A percentile compares a stretch with the other conserved stretches of the same genome.
phyloP scores from a whole-genome alignment of 1,140 invertebrate species.

The Oncopeltus fasciatus region DNA sequence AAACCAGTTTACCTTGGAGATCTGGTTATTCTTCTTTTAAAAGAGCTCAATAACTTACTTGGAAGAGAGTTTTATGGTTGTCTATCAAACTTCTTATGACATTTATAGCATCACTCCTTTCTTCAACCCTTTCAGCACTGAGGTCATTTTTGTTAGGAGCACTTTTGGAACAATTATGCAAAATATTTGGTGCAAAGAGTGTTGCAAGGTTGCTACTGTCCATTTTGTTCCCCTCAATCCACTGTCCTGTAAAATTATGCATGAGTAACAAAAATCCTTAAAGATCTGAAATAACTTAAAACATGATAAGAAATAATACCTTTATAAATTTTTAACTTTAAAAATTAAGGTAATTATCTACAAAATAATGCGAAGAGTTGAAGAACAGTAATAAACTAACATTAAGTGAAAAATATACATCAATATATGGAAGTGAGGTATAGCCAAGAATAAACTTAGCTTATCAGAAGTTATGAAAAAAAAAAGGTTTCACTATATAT shows the following conservation, averaged over 20 bases:
- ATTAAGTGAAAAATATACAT: too few relatives aligned
- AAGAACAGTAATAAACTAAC: too few relatives aligned
- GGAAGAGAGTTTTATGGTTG: constrained; percentile 58
- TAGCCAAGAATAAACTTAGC: too few relatives aligned
- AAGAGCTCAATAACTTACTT: constrained; percentile 33
- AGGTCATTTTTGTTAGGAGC: constrained; percentile 47
- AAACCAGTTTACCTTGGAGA: too few relatives aligned
- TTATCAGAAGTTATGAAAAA: too few relatives aligned
- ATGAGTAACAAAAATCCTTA: background rate
- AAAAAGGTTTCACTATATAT: too few relatives aligned
- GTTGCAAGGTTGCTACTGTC: constrained; percentile 81
- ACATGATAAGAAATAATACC: too few relatives aligned
- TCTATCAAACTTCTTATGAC: constrained; percentile 71
- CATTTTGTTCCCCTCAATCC: constrained; percentile 79
- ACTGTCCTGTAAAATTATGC: constrained; percentile 38
- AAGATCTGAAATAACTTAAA: too few relatives aligned
- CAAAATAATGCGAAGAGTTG: too few relatives aligned
- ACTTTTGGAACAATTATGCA: constrained; percentile 45
- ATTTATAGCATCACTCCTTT: constrained; percentile 76
- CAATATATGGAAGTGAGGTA: too few relatives aligned
- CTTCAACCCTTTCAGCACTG: constrained; percentile 53
- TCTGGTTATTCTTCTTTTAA: background rate
- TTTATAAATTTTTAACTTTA: too few relatives aligned
- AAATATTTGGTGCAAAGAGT: constrained; percentile 83
- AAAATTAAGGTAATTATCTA: too few relatives aligned